These are phyloP conservation scores for Andricus curvator DNA, from an alignment of 2,888 invertebrate species.

Conservation along the genomic window DNA sequence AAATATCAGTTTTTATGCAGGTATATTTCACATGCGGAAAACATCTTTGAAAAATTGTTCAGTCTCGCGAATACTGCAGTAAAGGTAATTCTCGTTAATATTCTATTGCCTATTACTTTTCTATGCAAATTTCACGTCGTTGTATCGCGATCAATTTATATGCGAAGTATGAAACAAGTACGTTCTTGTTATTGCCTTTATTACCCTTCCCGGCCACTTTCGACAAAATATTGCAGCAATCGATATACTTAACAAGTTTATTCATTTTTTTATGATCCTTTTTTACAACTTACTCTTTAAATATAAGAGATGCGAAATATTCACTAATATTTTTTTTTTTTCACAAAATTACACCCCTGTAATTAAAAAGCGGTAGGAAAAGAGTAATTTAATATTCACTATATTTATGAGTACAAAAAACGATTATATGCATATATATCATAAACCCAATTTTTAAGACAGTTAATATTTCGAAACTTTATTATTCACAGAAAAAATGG, in stretches of 20 bases:
- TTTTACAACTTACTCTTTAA: neutral
- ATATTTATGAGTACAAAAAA: neutral
- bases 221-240: slow-evolving; percentile 8
- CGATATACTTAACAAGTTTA: neutral
- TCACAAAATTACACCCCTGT: neutral
- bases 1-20: neutral
- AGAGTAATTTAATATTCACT: neutral
- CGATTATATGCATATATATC: neutral
- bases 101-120: slow-evolving; percentile 38
- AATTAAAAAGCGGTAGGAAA: neutral
- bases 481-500: neutral
- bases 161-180: slow-evolving; percentile 36
- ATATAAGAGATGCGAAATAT: neutral
- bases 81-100: slow-evolving; percentile 33
- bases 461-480: neutral
- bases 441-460: neutral
- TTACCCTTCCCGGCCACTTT: neutral
- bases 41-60: slow-evolving; percentile 31
- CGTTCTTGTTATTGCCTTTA: slow-evolving; percentile 33
- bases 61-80: slow-evolving; percentile 7
- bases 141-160: slow-evolving; percentile 36
- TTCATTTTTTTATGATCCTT: neutral
- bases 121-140: slow-evolving; percentile 35
- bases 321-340: neutral
- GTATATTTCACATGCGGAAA: neutral